These are phyloP conservation scores for Polyodon spathula DNA, from an alignment of 2,113 vertebrate species.

Conservation along the genomic window DNA sequence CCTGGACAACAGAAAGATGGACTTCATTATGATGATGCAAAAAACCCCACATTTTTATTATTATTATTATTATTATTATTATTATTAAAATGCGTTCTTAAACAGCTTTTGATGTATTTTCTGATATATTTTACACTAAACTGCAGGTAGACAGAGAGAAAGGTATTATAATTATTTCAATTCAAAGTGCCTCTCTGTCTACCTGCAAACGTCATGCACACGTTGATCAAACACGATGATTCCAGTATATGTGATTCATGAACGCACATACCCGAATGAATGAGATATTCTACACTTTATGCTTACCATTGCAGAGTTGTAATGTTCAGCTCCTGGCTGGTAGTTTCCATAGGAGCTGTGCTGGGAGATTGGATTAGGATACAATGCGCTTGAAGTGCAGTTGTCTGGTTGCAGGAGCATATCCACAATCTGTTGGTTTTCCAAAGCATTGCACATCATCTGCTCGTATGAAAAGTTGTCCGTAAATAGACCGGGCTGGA, in stretches of 20 bases:
- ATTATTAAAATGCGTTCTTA: too few relatives aligned
- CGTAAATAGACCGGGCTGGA: constrained; percentile 49
- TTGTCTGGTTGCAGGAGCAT: constrained; percentile 54
- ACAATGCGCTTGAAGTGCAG: constrained; percentile 28
- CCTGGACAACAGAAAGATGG: constrained; percentile 39
- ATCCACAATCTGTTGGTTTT: constrained; percentile 59
- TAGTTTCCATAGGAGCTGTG: constrained; percentile 50
- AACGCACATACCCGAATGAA: too few relatives aligned
- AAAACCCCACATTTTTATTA: neutral
- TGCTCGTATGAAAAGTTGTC: constrained; percentile 51
- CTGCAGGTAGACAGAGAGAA: too few relatives aligned
- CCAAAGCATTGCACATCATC: constrained; percentile 43
- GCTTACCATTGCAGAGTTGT: constrained; percentile 69
- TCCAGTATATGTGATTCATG: too few relatives aligned
- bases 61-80: too few relatives aligned
- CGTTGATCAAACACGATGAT: too few relatives aligned
- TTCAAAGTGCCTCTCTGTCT: too few relatives aligned
- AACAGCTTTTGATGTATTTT: too few relatives aligned
- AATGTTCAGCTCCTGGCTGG: constrained; percentile 58
- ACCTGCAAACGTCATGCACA: too few relatives aligned
- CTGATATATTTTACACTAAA: too few relatives aligned
- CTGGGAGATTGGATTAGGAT: constrained; percentile 30
- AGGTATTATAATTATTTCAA: too few relatives aligned
- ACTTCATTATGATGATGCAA: neutral
- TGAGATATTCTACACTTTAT: neutral